Conservation (phyloP, 2,113 vertebrate genomes). For the Drymodes brunneopygia region DNA sequence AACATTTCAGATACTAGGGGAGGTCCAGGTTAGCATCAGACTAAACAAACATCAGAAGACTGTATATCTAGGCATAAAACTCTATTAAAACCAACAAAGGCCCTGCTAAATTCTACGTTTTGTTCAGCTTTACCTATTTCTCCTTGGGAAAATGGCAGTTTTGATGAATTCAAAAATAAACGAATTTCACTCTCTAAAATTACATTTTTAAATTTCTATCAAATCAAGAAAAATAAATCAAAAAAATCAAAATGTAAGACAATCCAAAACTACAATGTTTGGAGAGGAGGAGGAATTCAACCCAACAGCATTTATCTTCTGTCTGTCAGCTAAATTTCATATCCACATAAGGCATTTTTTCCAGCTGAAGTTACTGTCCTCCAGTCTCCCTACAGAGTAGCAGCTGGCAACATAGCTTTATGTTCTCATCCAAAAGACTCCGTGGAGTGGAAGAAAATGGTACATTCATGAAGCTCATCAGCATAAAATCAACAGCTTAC, state of each 20-base stretch:
- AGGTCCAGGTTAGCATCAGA: background rate
- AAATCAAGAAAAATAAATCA: background rate
- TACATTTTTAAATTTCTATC: background rate
- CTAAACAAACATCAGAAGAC: background rate
- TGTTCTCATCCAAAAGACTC: conserved; percentile 19
- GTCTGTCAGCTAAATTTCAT: conserved; percentile 4
- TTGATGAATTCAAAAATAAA: background rate
- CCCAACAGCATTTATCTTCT: background rate
- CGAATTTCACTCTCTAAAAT: background rate
- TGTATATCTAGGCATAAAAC: background rate
- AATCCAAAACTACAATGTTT: background rate
- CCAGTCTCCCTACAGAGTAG: background rate
- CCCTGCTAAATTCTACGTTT: background rate
- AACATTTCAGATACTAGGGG: background rate
- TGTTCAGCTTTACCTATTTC: background rate
- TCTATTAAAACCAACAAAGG: background rate
- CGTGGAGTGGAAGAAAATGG: background rate
- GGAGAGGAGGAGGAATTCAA: background rate
- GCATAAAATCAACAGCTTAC: conserved; percentile 30
- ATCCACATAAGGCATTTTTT: background rate
- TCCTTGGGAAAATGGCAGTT: background rate
- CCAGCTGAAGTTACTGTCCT: conserved; percentile 11
- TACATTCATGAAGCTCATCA: conserved; percentile 28
- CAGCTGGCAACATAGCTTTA: conserved; percentile 46
- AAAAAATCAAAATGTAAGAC: background rate